These are phyloP conservation scores for Synanceia verrucosa DNA, from an alignment of 2,797 vertebrate genomes.

Conservation along the genomic window DNA sequence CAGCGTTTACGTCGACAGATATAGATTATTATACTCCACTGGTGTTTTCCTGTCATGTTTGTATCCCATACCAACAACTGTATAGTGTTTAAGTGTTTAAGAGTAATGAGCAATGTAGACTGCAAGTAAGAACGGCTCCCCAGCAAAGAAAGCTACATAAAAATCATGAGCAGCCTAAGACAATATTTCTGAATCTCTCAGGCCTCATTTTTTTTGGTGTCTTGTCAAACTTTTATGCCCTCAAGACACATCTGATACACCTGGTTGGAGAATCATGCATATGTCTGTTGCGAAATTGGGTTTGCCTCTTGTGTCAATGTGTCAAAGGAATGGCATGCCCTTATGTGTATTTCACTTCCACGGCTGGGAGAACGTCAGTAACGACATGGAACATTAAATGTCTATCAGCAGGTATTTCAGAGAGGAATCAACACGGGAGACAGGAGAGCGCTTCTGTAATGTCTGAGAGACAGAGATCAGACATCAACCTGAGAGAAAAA, in stretches of 20 bases:
- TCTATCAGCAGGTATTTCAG: not conserved
- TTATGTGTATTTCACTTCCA: slow-evolving; percentile 15
- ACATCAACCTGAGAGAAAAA: not conserved
- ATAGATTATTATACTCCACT: not conserved
- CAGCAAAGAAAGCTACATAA: not conserved
- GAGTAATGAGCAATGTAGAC: not conserved
- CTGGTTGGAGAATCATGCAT: slow-evolving; percentile 42
- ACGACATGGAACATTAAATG: not conserved
- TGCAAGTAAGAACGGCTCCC: slow-evolving; percentile 34
- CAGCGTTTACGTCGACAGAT: not conserved
- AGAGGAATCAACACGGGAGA: not conserved
- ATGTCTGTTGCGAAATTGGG: slow-evolving; percentile 38
- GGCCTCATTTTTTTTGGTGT: slow-evolving; percentile 29
- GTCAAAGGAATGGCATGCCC: slow-evolving; percentile 65
- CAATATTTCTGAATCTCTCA: slow-evolving; percentile 32
- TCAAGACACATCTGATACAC: slow-evolving; percentile 35
- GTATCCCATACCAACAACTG: not conserved
- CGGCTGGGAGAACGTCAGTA: not conserved
- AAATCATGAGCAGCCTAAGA: slow-evolving; percentile 7
- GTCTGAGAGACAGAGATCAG: not conserved
- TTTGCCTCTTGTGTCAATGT: slow-evolving; percentile 39
- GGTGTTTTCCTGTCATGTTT: not conserved
- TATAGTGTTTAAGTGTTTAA: too few relatives aligned
- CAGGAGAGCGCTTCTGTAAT: not conserved
- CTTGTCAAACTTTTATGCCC: slow-evolving; percentile 40